Percentiles rank a stretch among this genome's conserved stretches.
Conservation (phyloP, 2,113 vertebrate genomes). For the Phalacrocorax brasilianus region DNA sequence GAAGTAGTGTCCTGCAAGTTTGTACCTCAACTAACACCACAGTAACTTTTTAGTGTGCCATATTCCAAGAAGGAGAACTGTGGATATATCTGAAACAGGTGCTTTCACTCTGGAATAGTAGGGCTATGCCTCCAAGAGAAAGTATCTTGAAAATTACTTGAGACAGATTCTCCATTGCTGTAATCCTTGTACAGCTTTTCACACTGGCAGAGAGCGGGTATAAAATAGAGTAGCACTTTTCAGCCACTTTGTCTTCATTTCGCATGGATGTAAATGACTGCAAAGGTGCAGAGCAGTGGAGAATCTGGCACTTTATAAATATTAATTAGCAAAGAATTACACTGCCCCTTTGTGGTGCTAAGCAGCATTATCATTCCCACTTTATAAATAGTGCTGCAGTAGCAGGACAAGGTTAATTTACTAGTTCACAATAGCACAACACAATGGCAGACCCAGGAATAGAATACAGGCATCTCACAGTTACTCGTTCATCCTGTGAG, state of each 20-base stretch:
- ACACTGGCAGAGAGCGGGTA: neutral
- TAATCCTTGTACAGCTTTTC: neutral
- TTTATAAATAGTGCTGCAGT: neutral
- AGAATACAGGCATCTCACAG: neutral
- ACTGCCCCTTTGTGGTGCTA: slow-evolving; percentile 36
- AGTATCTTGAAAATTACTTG: neutral
- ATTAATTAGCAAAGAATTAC: slow-evolving; percentile 59
- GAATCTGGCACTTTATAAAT: slow-evolving; percentile 35
- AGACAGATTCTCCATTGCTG: neutral
- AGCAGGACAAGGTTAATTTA: neutral
- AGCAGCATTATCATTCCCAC: neutral
- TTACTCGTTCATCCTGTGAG: neutral
- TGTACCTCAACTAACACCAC: neutral
- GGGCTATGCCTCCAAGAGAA: neutral
- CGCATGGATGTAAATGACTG: neutral
- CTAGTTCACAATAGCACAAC: neutral
- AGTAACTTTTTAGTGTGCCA: neutral
- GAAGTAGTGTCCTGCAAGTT: neutral
- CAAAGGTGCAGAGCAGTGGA: slow-evolving; percentile 12
- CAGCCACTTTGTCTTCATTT: slow-evolving; percentile 9
- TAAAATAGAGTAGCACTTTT: neutral
- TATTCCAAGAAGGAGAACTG: neutral
- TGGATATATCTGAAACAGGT: neutral
- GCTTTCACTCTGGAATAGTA: neutral
- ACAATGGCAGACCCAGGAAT: neutral